These are phyloP conservation scores for Antheraea pernyi DNA, from an alignment of 1,140 invertebrate genomes.

Conservation along the genomic window DNA sequence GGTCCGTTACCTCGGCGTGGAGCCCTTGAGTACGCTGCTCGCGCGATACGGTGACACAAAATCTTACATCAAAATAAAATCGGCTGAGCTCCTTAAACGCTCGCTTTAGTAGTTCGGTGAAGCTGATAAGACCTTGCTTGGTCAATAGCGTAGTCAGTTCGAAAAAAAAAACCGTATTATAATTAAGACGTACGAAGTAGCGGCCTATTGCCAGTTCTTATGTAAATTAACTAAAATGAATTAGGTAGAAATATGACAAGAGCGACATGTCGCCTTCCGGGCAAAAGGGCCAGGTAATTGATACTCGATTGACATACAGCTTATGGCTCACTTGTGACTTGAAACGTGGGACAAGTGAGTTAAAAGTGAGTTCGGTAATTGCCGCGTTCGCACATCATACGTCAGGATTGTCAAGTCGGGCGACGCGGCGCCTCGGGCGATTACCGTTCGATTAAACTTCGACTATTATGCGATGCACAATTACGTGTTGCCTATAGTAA, in stretches of 20 bases:
- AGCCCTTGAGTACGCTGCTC: too few species aligned
- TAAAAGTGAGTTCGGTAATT: conserved; percentile 32
- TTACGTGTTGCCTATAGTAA: conserved; percentile 12
- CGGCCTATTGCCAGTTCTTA: too few species aligned
- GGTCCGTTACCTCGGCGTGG: too few species aligned
- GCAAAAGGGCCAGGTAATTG: background rate
- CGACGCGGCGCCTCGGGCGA: conserved; percentile 17
- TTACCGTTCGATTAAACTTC: conserved; percentile 21
- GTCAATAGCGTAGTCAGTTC: too few species aligned
- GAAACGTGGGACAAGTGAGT: conserved; percentile 7
- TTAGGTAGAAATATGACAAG: background rate
- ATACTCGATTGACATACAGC: background rate
- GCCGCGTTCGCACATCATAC: conserved; percentile 41
- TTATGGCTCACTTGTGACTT: conserved; percentile 13
- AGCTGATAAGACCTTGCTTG: too few species aligned
- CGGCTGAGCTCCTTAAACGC: too few species aligned
- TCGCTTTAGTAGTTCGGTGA: too few species aligned
- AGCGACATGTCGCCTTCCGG: background rate
- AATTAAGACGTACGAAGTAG: too few species aligned
- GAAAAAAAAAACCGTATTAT: too few species aligned
- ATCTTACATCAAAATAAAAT: too few species aligned
- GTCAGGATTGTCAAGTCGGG: conserved; percentile 22
- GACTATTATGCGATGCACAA: conserved; percentile 13
- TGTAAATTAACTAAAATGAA: background rate
- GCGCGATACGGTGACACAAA: too few species aligned